phyloP scores from a whole-genome alignment of 1,140 invertebrate genomes.

The Atta texana region DNA sequence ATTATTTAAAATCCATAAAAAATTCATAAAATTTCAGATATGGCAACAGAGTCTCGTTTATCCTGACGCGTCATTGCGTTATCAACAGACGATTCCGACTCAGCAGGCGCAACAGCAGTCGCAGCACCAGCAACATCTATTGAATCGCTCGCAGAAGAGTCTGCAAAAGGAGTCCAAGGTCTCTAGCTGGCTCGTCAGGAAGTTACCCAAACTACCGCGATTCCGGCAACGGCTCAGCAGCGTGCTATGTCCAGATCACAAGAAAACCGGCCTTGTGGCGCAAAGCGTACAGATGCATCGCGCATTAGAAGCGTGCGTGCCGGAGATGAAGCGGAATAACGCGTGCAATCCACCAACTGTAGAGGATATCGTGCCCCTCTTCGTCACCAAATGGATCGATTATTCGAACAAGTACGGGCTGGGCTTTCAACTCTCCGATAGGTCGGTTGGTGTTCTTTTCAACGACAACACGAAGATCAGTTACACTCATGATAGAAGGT shows the following conservation, averaged over 20 bases:
- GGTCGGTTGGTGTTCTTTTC: slow-evolving; percentile 90
- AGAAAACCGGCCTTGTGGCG: slow-evolving; percentile 72
- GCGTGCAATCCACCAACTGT: slow-evolving; percentile 84
- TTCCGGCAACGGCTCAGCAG: slow-evolving; percentile 83
- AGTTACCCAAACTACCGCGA: slow-evolving; percentile 79
- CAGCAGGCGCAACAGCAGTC: slow-evolving; percentile 38
- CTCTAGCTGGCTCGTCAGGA: slow-evolving; percentile 79
- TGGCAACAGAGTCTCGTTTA: slow-evolving; percentile 50
- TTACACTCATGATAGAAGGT: slow-evolving; percentile 88
- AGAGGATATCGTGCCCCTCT: slow-evolving; percentile 87
- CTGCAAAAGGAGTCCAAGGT: slow-evolving; percentile 78
- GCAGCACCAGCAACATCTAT: slow-evolving; percentile 18
- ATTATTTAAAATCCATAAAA: too few relatives aligned
- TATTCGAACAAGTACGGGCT: slow-evolving; percentile 92
- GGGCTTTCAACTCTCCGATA: slow-evolving; percentile 91
- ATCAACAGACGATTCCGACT: slow-evolving; percentile 20
- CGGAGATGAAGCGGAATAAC: slow-evolving; percentile 72
- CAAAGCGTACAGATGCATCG: slow-evolving; percentile 79
- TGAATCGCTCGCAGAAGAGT: slow-evolving; percentile 61
- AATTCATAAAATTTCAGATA: slow-evolving; percentile 30
- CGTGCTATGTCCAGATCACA: slow-evolving; percentile 83
- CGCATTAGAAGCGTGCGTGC: slow-evolving; percentile 78
- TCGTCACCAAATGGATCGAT: slow-evolving; percentile 92
- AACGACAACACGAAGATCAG: slow-evolving; percentile 90
- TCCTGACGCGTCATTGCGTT: slow-evolving; percentile 32